Base-by-base conservation (phyloP, 2,888 invertebrate species). In the Allygus modestus region DNA sequence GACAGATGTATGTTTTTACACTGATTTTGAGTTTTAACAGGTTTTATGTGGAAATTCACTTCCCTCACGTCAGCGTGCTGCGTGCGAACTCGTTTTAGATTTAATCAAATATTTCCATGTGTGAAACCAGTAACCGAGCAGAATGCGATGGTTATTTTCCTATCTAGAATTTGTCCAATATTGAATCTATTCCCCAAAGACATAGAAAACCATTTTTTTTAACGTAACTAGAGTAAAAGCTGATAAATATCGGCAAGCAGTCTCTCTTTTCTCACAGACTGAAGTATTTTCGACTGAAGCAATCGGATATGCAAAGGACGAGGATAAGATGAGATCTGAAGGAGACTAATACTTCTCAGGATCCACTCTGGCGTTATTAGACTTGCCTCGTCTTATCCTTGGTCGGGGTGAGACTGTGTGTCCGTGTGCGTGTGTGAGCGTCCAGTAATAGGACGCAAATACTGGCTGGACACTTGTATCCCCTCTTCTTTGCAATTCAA, bases 301-400 rank as follows among this genome's bases (percentile, higher is more conserved):
- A 77, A 77, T 77, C 77, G 77, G 77, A 77, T 77, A 77, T 77
- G 77, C 77, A 77, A 77, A 77, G 77, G 46, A 51, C 43, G 77
- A 28, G 77, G 46, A 77, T 46, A 37, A 43, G 77, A 77, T 77
- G 41, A 77, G 77, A 77, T 65, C 77, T 77, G 77, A 77, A 46
- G 51, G 77, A 77, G 71, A 71, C 71, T 71, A 71, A 71, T 71
- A 71, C 71, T 43, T 77, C 77, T 46, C 65, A 46, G 46, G 77
- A 77, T 77, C 77, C 77, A 77, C 77, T 77, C 77, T 43, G 43
- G 51, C 51, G 77, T 77, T 77, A 77, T 77, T 77, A 77, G 77
- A 71, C 37, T 46, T 37, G 17, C 77, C 77, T 77, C 41, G 41
- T 46, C 51, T 28, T 77, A 65, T 77, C n/a, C 31, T 1, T 11